Evolutionary conservation across 2,113 vertebrate species (phyloP), one percentile per base, ranked within the genome.

Genomic region (Rattus rattus): DNA sequence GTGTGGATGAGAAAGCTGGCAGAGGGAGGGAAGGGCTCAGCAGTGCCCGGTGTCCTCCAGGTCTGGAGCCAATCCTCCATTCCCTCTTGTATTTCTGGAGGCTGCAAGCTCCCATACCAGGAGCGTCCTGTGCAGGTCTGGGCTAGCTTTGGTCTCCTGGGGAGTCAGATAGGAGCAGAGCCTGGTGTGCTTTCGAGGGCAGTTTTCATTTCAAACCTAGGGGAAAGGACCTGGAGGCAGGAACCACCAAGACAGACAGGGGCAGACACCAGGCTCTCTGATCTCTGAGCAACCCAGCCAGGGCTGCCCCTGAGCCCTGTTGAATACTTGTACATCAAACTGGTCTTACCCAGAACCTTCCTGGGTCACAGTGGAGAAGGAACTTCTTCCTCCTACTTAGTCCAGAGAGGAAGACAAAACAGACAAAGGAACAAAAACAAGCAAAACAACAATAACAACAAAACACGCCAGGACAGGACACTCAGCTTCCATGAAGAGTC

Each of bases 11-110:
- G 67, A 43, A 47, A 16, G 28, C 16, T 70, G 39, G 22, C 1
- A 4, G 13, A 69, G 24, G 39, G 30, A 7, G 0, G 5, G 47
- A 0, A 8, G 17, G 24, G 24, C 0, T 6, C 5, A 12, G 2
- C 24, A 3, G 54, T 28, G 9, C 24, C 30, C 13, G 9, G 17
- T 11, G 47, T 47, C 1, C 43, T 24, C 59, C 20, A 67, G 43
- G 43, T 11, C 63, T 69, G 9, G 26, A 69, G 14, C 36, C 22
- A 88, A 36, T 2, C 24, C 49, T 73, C 36, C 8, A 88, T 0
- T 4, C 24, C 24, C 59, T 67, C n/a, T 9, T 28, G 56, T 4
- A 47, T 13, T 1, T 1, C 20, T 19, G 6, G 6, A 4, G 9
- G n/a, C 24, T 24, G 5, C n/a, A 70, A 12, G 30, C 43, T 30